Base-by-base conservation (phyloP, 1,140 invertebrate genomes). In the Tenebrio molitor region DNA sequence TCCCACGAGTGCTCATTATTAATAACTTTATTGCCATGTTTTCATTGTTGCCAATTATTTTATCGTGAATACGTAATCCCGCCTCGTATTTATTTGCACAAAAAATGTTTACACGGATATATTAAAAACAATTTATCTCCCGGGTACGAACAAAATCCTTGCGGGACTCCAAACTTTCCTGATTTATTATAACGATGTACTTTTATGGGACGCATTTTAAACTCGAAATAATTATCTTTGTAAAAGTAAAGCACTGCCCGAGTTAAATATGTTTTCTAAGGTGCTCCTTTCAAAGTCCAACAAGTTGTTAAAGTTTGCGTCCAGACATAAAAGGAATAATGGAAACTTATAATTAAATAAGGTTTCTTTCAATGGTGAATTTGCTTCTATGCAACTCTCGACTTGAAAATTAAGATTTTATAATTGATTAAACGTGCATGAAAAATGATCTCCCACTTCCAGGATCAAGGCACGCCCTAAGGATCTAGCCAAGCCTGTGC, bases 321-420 rank as follows among this genome's bases (percentile, higher is more conserved):
- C 12, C 36, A 5, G n/a, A 12, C 36, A 39, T n/a, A 39, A 39
- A 5, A 16, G 15, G 23, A 58, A 58, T 58, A 15, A 29, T 29
- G 19, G n/a, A 58, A 29, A 58, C 21, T 58, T 58, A 29, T 58
- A 58, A 58, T 53, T 53, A 53, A 53, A 53, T 58, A 58, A 15
- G n/a, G 50, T 58, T 58, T 14, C 12, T 2, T 58, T 58, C 50
- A 58, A 25, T 58, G 50, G 23, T 50, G 29, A 50, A 21, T 50
- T 50, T 50, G 19, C 23, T 14, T 39, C 36, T 12, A 39, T 39
- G 23, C 23, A 58, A 14, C 50, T 14, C 50, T 29, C 19, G 10
- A 29, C 21, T 12, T 33, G 10, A 3, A 29, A 58, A 58, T 58
- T 58, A 58, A 58, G 29, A 58, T 58, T 58, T 33, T 15, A 21